These are phyloP conservation scores for Dolichomitus sp. DNA, from an alignment of 2,888 invertebrate species.

Conservation along the genomic window DNA sequence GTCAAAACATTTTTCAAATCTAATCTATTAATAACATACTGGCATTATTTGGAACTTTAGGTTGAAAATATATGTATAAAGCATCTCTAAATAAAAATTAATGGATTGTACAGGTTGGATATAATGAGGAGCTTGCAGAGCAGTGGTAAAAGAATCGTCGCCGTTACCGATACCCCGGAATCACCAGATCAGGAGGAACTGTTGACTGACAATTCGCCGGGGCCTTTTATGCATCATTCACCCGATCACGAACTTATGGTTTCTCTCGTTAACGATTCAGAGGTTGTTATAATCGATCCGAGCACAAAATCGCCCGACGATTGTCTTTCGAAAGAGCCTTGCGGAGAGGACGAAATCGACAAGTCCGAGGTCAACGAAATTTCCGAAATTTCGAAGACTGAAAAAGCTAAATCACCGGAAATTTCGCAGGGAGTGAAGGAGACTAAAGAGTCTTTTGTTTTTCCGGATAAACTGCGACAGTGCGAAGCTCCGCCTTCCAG, in stretches of 20 bases:
- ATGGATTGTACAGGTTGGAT: slow-evolving; percentile 68
- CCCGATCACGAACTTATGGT: slow-evolving; percentile 86
- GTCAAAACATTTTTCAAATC: too few relatives aligned
- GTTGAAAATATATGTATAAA: too few relatives aligned
- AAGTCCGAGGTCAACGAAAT: slow-evolving; percentile 74
- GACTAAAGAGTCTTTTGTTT: slow-evolving; percentile 71
- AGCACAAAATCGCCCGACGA: slow-evolving; percentile 89
- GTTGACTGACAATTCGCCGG: slow-evolving; percentile 85
- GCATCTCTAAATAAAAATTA: too few relatives aligned
- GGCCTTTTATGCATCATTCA: slow-evolving; percentile 82
- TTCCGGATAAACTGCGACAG: slow-evolving; percentile 74
- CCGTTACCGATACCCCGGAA: slow-evolving; percentile 87
- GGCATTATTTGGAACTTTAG: too few relatives aligned
- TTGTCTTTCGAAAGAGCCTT: slow-evolving; percentile 87
- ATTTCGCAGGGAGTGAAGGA: slow-evolving; percentile 1
- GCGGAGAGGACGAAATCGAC: slow-evolving; percentile 72
- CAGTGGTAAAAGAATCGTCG: slow-evolving; percentile 84
- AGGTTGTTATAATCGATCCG: slow-evolving; percentile 89
- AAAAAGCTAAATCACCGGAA: slow-evolving; percentile 10
- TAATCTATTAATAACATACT: too few relatives aligned
- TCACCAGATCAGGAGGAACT: slow-evolving; percentile 88
- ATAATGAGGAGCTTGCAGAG: slow-evolving; percentile 84
- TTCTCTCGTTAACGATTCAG: slow-evolving; percentile 87
- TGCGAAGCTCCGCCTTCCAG: slow-evolving; percentile 80
- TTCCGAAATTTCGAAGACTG: slow-evolving; percentile 67